Evolutionary conservation across 2,888 invertebrate species (phyloP), one percentile per base, ranked within the genome.

Genomic region (Stenodema calcarata): DNA sequence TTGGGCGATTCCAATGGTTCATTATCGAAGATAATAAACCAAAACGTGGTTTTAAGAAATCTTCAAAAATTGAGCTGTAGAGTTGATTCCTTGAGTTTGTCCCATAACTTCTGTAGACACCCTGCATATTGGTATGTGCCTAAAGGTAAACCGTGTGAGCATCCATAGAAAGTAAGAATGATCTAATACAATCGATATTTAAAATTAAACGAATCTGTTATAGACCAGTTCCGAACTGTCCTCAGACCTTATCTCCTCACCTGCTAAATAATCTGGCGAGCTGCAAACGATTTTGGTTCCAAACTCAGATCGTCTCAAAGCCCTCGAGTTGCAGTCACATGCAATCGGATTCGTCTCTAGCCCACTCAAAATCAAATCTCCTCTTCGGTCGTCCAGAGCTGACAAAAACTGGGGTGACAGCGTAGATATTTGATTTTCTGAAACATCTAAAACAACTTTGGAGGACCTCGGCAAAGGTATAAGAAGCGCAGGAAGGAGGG

Each of bases 381-480:
- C 95, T 81, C 95, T 93, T 23, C 96, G 93, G 90, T 97, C 97
- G 90, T 97, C 97, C 35, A 97, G 92, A 4, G 96, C 95, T 2
- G 94, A 94, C 9, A 97, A 91, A 88, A 97, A 92, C 90, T 96
- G 97, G 0, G 95, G 94, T 87, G 95, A 94, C 9, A 98, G 91
- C 0, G 95, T 95, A 0, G 94, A 93, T 62, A 98, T 92, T 90
- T 94, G 95, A 89, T 95, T 96, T 18, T 96, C 96, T 2, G 94
- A 93, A 0, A 97, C 94, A 90, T 97, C 96, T 4, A 98, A 92
- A 4, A 93, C 93, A 42, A 97, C 94, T 88, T 94, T 94, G 0
- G 96, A 96, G 1, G 97, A 97, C 90, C 97, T 93, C 0, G 97
- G 97, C 27, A 98, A 93, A 0, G 97, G 96, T 90, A 97, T 96